Conservation (phyloP, 2,113 vertebrate species). For the Oryctolagus cuniculus region mOryCun1.1 NC_091436.1:63690501-63691000, state of each 20-base stretch:
- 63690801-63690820: background rate
- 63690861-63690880: background rate
- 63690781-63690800: background rate
- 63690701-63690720: background rate
- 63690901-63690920: slow-evolving; percentile 32
- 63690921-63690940: slow-evolving; percentile 2
- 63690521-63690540: background rate
- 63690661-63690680: background rate
- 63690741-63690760: too few species aligned
- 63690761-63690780: too few species aligned
- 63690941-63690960: background rate
- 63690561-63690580: background rate
- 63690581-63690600: background rate
- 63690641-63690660: background rate
- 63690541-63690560: background rate
- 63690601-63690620: background rate
- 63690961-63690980: slow-evolving; percentile 44
- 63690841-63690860: background rate
- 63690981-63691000: slow-evolving; percentile 40
- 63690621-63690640: fast-evolving
- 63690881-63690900: background rate
- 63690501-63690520: background rate
- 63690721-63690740: background rate
- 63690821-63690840: background rate
- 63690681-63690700: background rate